Evolutionary conservation across 2,888 invertebrate species (phyloP).

Genomic region (Galerucella pusilla): DNA sequence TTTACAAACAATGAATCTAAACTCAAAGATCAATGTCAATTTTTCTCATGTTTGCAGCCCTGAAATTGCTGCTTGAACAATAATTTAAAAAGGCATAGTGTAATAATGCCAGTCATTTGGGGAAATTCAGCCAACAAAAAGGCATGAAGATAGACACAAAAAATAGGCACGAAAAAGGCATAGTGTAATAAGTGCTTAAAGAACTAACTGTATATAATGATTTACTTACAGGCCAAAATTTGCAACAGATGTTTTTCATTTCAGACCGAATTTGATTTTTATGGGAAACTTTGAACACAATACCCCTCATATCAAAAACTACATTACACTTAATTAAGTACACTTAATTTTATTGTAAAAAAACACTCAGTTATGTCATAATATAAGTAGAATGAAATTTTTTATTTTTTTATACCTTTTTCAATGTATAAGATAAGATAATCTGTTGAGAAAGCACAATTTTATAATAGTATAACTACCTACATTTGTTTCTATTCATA

Average conservation of each 20-base stretch:
- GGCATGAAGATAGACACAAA: no score
- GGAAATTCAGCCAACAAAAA: no score
- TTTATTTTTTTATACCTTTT: neutral
- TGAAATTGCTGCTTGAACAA: no score
- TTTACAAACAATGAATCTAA: no score
- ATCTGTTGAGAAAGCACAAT: neutral
- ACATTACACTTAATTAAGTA: neutral
- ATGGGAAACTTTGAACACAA: neutral
- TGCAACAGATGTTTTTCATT: neutral
- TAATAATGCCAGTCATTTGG: no score
- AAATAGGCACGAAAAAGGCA: no score
- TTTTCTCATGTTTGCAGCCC: no score
- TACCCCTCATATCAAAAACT: neutral
- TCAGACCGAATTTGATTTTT: neutral
- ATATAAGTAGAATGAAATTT: neutral
- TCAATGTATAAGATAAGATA: neutral
- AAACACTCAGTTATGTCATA: no score
- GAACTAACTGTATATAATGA: neutral
- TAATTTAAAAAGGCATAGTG: no score
- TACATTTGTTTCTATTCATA: neutral
- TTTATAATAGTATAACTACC: no score
- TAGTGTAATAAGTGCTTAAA: neutral
- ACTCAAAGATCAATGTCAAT: no score
- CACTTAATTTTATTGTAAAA: no score
- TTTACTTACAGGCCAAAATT: neutral